A percentile compares a stretch with the other conserved stretches of the same genome.
Conservation (phyloP, 2,888 invertebrate genomes). For the Cephus nigrinus region DNA sequence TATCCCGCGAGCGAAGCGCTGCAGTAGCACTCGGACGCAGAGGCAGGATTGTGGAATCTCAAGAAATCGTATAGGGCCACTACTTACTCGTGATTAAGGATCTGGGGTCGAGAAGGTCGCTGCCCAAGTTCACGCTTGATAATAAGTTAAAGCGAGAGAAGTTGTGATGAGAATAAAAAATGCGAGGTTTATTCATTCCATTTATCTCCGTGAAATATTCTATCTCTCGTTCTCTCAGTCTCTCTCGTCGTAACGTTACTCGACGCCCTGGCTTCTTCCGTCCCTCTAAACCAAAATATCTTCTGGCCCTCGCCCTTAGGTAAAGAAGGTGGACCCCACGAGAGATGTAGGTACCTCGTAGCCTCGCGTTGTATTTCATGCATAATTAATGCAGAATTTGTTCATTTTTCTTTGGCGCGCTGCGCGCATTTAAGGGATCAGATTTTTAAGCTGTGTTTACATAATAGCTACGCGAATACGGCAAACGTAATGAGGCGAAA, state of each 20-base stretch:
- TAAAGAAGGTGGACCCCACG: background rate
- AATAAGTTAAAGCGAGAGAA: background rate
- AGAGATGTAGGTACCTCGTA: background rate
- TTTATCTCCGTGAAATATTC: conserved; percentile 7
- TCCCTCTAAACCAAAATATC: background rate
- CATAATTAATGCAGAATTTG: conserved; percentile 24
- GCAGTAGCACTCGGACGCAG: background rate
- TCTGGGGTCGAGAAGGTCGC: background rate
- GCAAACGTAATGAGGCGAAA: conserved; percentile 43
- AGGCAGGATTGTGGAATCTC: background rate
- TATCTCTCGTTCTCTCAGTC: background rate
- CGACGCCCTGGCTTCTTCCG: background rate
- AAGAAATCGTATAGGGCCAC: background rate
- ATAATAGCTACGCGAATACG: conserved; percentile 24
- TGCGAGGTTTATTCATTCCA: conserved; percentile 5
- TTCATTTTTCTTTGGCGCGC: conserved; percentile 18
- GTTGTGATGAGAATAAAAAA: conserved; percentile 11
- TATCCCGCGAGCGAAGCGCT: background rate
- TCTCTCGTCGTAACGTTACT: background rate
- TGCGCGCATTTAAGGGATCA: conserved; percentile 23
- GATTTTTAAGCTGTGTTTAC: conserved; percentile 25
- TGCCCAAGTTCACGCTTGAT: background rate
- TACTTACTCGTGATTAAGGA: background rate
- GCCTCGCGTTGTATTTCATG: conserved; percentile 13
- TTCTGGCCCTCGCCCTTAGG: background rate